Conservation (phyloP, 2,797 vertebrate species). For the Poecilia wingei region DNA sequence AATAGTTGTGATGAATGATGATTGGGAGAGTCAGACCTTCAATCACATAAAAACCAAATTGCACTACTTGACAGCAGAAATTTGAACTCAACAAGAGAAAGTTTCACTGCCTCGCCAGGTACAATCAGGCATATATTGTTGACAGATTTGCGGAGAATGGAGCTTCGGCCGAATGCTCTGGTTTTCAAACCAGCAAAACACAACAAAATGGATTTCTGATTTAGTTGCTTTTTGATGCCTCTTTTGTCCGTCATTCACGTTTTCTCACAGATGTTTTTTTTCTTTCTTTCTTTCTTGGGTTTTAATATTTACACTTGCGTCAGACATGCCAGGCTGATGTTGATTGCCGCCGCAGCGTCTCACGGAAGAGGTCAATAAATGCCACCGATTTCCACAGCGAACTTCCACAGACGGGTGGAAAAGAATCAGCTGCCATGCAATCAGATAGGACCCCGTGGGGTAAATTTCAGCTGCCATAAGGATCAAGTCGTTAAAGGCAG, state of each 20-base stretch:
- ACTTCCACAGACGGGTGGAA: conserved; percentile 33
- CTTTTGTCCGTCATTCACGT: conserved; percentile 8
- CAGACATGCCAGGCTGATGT: conserved; percentile 15
- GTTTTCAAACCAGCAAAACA: conserved; percentile 14
- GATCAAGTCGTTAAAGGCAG: conserved; percentile 43
- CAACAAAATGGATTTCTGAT: conserved; percentile 5
- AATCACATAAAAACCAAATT: conserved; percentile 31
- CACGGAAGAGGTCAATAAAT: conserved; percentile 20
- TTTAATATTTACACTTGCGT: conserved; percentile 39
- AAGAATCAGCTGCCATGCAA: conserved; percentile 25
- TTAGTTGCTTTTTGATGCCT: conserved; percentile 14
- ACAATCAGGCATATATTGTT: conserved; percentile 26
- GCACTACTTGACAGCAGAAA: conserved; percentile 26
- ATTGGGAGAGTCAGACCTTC: conserved; percentile 19
- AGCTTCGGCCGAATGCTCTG: background rate
- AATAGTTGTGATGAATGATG: conserved; percentile 32
- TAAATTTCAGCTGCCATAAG: conserved; percentile 23
- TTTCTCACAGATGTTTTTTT: conserved; percentile 29
- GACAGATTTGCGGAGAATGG: background rate
- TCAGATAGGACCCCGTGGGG: conserved; percentile 17
- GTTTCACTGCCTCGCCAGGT: conserved; percentile 15
- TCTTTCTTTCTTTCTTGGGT: background rate
- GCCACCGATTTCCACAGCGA: conserved; percentile 24
- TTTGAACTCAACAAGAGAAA: conserved; percentile 28
- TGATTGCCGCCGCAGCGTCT: conserved; percentile 21